phyloP scores from a whole-genome alignment of 2,113 vertebrate genomes.

The Ahaetulla prasina region DNA sequence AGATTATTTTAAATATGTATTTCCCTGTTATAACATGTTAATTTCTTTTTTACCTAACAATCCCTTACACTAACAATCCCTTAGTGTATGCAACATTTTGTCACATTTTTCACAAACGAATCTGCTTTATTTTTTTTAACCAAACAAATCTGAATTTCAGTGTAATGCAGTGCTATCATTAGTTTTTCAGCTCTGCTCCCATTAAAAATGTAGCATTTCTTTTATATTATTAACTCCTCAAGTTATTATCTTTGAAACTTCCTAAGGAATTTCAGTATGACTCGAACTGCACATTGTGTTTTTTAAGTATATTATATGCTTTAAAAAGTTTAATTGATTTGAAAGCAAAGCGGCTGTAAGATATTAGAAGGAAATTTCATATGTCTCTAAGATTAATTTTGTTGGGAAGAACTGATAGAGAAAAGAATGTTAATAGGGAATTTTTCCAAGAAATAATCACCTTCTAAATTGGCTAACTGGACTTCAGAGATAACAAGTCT shows the following conservation, averaged over 20 bases:
- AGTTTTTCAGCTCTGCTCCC: background rate
- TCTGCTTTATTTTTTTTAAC: background rate
- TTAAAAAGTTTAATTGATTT: background rate
- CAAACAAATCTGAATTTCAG: background rate
- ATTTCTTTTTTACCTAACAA: background rate
- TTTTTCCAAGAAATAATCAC: background rate
- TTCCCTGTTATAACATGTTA: background rate
- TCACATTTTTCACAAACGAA: background rate
- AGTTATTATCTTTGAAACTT: background rate
- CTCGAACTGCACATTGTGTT: background rate
- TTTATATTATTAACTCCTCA: background rate
- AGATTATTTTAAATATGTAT: background rate
- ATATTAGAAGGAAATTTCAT: background rate
- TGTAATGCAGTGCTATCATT: background rate
- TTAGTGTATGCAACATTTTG: background rate
- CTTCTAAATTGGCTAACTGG: background rate
- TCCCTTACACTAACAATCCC: background rate
- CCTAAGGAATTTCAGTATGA: background rate
- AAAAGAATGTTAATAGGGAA: background rate
- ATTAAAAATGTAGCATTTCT: background rate
- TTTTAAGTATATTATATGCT: background rate
- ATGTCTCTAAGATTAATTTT: background rate
- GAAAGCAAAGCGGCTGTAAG: background rate
- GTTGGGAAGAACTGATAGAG: background rate
- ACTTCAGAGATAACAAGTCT: background rate